These are phyloP conservation scores for Romanogobio albipinnatus DNA, from an alignment of 2,113 vertebrate species.

Conservation along the genomic window DNA sequence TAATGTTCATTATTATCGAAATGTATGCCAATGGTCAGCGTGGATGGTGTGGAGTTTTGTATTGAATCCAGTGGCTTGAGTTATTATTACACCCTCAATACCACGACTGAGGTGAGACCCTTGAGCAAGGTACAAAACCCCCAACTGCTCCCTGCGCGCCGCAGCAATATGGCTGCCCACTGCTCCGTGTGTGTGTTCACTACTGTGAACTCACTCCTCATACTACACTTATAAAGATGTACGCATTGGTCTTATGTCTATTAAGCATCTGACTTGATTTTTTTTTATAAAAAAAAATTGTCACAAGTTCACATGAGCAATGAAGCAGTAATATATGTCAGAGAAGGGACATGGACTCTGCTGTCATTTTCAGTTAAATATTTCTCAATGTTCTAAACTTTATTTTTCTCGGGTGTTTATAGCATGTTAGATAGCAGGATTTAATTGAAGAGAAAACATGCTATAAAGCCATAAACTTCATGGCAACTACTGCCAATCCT, in stretches of 20 bases:
- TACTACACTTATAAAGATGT: background rate
- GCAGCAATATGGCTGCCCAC: too few species aligned
- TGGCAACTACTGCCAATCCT: conserved; percentile 49
- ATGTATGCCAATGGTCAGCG: background rate
- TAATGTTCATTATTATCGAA: background rate
- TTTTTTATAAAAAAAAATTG: too few species aligned
- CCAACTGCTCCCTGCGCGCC: too few species aligned
- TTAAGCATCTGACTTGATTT: background rate
- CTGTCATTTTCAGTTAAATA: conserved; percentile 59
- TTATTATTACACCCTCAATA: too few species aligned
- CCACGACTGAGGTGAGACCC: too few species aligned
- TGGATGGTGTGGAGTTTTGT: background rate
- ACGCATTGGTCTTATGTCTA: background rate
- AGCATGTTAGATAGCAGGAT: conserved; percentile 53
- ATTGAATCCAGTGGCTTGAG: background rate
- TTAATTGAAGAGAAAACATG: conserved; percentile 64
- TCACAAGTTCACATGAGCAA: background rate
- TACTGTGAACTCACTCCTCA: too few species aligned
- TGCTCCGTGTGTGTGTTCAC: too few species aligned
- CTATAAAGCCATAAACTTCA: conserved; percentile 65
- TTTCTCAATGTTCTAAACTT: conserved; percentile 64
- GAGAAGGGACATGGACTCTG: conserved; percentile 13
- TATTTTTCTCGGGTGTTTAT: conserved; percentile 58
- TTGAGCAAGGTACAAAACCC: too few species aligned
- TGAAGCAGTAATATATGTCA: conserved; percentile 18